phyloP scores from a whole-genome alignment of 2,113 vertebrate genomes.

The Mungos mungo region DNA sequence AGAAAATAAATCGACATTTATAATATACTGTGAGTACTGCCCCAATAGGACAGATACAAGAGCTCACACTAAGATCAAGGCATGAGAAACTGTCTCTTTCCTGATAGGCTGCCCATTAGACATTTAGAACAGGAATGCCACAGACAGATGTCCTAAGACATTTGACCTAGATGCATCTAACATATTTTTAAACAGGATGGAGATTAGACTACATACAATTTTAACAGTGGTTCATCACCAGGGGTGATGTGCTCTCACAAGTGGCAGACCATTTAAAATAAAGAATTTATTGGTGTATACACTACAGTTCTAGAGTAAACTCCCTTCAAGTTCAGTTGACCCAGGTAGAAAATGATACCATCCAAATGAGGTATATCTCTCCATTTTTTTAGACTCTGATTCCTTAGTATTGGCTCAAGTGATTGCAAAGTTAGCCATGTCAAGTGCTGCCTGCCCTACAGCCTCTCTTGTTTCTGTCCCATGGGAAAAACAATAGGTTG shows the following conservation, averaged over 20 bases:
- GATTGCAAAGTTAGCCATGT: neutral
- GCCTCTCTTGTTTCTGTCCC: neutral
- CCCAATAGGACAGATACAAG: neutral
- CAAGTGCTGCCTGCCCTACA: fast-evolving
- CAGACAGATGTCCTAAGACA: neutral
- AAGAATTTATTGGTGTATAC: neutral
- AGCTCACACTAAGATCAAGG: neutral
- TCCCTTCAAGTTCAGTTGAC: neutral
- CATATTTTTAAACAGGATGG: neutral
- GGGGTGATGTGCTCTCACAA: neutral
- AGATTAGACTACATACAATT: neutral
- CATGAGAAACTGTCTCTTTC: neutral
- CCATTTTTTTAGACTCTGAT: neutral
- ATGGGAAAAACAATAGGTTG: neutral
- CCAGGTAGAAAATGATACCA: neutral
- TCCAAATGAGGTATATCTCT: neutral
- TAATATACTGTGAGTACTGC: neutral
- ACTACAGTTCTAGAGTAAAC: neutral
- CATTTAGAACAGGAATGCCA: neutral
- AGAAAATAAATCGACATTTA: neutral
- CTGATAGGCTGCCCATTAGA: neutral
- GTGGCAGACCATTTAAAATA: neutral
- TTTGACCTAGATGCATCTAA: neutral
- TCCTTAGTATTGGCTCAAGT: neutral
- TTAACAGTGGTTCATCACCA: neutral